Base-by-base conservation (phyloP, 2,888 invertebrate genomes). In the Eilema depressum region DNA sequence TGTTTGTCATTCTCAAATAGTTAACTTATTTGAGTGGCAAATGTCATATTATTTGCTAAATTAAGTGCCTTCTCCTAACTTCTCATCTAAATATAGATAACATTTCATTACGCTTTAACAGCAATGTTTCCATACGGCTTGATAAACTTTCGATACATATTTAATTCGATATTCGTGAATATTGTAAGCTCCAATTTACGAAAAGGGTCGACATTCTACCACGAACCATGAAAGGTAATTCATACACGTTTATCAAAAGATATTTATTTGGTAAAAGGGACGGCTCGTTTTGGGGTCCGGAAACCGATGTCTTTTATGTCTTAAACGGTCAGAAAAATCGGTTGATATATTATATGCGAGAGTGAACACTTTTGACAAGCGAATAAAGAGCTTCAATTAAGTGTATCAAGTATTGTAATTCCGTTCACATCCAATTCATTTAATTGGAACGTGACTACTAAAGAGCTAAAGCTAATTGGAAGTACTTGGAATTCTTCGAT, bases 221-320 rank as follows among this genome's bases (percentile, higher is more conserved):
- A 37, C 57, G 41, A 33, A 70, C 63, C 63, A 67, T 73, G 67
- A 68, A 69, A 70, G 65, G 67, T 69, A 73, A 70, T 64, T 71
- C 69, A 62, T 68, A 77, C 26, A 26, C 70, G 62, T 69, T 69
- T 74, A 73, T 75, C 64, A 70, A 77, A 71, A 71, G 68, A 70
- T 77, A 70, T 79, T 74, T 77, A 70, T 79, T 74, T 75, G 63
- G 64, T 72, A 62, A 79, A 81, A 81, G 69, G 79, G 79, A 72
- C 53, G 70, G 63, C 65, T 75, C 78, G 68, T 73, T 81, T 75
- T 75, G 12, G 79, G 77, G 79, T 74, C 71, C 77, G 79, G 77
- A 81, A 79, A 76, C 82, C 75, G 69, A 70, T 76, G 68, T 69
- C 73, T 76, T 77, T 63, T 72, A 69, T 75, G 70, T 76, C 70